Evolutionary conservation across 2,888 invertebrate species (phyloP).

Genomic region (Bombyx huttoni): DNA sequence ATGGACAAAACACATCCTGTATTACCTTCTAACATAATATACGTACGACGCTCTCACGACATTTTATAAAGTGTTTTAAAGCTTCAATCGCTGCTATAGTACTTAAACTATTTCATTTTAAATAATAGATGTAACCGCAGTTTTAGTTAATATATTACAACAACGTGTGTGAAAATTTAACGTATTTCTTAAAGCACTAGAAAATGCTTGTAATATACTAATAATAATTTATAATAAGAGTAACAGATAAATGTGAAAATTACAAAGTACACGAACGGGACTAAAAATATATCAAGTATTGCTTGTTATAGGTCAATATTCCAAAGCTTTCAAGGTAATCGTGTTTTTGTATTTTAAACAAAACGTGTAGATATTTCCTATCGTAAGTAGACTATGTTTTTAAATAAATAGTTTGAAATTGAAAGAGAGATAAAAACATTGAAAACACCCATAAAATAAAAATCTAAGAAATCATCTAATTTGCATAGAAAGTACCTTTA

Average conservation of each 20-base stretch:
- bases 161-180: neutral
- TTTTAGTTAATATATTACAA: neutral
- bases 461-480: neutral
- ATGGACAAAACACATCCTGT: slow-evolving; percentile 34
- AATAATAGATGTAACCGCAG: neutral
- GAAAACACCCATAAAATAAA: neutral
- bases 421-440: neutral
- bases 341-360: slow-evolving; percentile 22
- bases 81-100: slow-evolving; percentile 12
- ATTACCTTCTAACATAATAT: slow-evolving; percentile 25
- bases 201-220: too few species aligned
- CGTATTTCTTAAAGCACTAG: neutral
- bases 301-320: slow-evolving; percentile 34
- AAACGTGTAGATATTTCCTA: too few species aligned
- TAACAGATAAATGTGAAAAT: neutral
- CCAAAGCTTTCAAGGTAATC: slow-evolving; percentile 50
- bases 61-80: slow-evolving; percentile 32
- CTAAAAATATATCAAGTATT: slow-evolving; percentile 1
- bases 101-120: neutral
- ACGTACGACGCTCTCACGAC: slow-evolving; percentile 38
- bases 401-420: slow-evolving; percentile 11
- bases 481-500: neutral
- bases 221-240: too few species aligned
- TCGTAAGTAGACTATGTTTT: too few species aligned
- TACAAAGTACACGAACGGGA: neutral